Base-by-base conservation (phyloP, 1,140 invertebrate genomes). In the Fopius arisanus region DNA sequence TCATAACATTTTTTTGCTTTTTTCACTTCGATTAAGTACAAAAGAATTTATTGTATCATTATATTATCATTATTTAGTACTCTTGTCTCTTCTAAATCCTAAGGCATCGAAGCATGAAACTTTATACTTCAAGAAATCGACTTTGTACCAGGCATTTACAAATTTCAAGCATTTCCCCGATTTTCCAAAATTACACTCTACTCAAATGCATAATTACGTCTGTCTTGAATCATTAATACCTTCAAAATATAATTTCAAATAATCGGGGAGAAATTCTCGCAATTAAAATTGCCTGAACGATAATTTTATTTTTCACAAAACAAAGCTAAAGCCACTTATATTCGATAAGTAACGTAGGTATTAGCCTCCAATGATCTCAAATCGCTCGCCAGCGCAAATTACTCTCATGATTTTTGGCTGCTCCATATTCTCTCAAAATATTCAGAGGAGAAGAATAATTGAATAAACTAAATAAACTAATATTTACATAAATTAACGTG, bases 21-120 rank as follows among this genome's bases (percentile, higher is more conserved):
- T 76, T 78, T 83, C 79, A 81, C 80, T 70, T 82, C 78, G 77
- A 80, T 86, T 86, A 86, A 86, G 85, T 86, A 86, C 85, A 84
- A 85, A 85, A 84, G 70, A 78, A 75, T 74, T 37, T 54, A 41
- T 62, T 65, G 69, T 74, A 63, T 54, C 21, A n/a, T 74, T 69
- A 41, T 66, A 62, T 40, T 37, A 37, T 10, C 54, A 19, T 62
- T 62, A 63, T 79, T 80, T 81, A 78, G 74, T 82, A 78, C 80
- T 81, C 74, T 77, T 70, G 67, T 74, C 67, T 78, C 73, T 71
- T 73, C 75, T 80, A 75, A 66, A 68, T 78, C 68, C 72, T 78
- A 76, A 79, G 72, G 69, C 66, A 71, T 67, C 70, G 63, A 78
- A 79, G 77, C 76, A 79, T 77, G 78, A 78, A 74, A 77, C 41